Evolutionary conservation across 2,113 vertebrate genomes (phyloP), one percentile per base, ranked within the genome.

Genomic region (Ciconia maguari): DNA sequence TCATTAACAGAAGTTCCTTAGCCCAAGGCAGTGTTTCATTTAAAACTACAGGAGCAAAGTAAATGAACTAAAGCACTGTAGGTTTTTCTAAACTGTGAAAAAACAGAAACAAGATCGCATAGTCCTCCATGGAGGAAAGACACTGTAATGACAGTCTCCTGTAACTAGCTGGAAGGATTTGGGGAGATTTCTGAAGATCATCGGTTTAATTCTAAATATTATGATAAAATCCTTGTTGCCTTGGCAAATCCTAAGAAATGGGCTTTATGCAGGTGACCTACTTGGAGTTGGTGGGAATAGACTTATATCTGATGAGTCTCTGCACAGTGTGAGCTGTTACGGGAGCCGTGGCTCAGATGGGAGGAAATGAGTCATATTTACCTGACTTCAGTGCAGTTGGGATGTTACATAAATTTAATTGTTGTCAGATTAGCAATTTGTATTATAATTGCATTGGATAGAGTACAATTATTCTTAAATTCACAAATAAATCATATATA

Each of bases 21-120:
- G 71, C 87, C 94, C 34, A 55, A 87, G 72, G 72, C 93, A 87
- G 49, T 68, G 60, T 90, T 97, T 96, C 22, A 87, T 74, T 95
- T 96, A 60, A 89, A 90, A 93, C 84, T 87, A 42, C 69, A 93
- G 62, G 89, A 60, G 20, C 64, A 94, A 93, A 95, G 24, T 75
- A 71, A 95, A 90, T 19, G 11, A 95, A 64, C 34, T 87, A 62
- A 92, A 80, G 52, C 61, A 71, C 58, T 88, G 34, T 75, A 36
- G 44, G 46, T 90, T 71, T 91, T 79, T 66, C 70, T 93, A 24
- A 34, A 76, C 84, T 64, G 54, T 58, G 79, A 30, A 51, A 68
- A 34, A 42, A 69, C 34, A 64, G 55, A 83, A 79, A n/a, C 3
- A 36, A 91, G 38, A 60, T 74, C 30, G 11, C 26, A 9, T 91